phyloP scores from a whole-genome alignment of 2,797 vertebrate species.

The Peromyscus melanophrys region DNA sequence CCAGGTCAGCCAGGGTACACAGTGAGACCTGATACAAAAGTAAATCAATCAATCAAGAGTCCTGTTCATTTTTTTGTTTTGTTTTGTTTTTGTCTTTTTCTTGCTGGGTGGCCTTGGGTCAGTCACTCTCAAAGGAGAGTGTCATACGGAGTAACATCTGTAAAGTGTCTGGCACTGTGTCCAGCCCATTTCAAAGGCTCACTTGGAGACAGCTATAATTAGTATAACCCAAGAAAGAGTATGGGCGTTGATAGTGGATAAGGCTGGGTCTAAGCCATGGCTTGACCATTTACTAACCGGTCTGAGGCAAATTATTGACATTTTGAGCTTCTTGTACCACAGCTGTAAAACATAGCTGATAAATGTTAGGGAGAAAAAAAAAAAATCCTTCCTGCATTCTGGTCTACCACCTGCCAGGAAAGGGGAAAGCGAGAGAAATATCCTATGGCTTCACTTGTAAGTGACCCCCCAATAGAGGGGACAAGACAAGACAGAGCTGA shows the following conservation, averaged over 20 bases:
- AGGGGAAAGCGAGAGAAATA: neutral
- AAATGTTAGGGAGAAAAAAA: neutral
- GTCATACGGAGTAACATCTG: neutral
- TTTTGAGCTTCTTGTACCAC: neutral
- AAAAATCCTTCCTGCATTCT: conserved; percentile 2
- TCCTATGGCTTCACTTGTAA: neutral
- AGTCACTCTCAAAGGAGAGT: conserved; percentile 44
- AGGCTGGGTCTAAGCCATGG: neutral
- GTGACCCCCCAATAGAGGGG: neutral
- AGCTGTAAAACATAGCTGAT: conserved; percentile 2
- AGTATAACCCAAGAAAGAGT: neutral
- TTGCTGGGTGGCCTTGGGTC: conserved; percentile 9
- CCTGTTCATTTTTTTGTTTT: neutral
- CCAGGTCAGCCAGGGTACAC: neutral
- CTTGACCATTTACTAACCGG: conserved; percentile 1
- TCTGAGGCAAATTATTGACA: neutral
- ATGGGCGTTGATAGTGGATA: neutral
- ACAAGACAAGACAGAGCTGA: neutral
- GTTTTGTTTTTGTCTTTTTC: neutral
- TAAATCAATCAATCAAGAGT: neutral
- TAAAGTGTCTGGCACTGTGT: conserved; percentile 6
- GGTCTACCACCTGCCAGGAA: neutral
- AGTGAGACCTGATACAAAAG: neutral
- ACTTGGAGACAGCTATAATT: neutral
- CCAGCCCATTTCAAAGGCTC: conserved; percentile 35